A percentile compares a stretch with the other conserved stretches of the same genome.
These are phyloP conservation scores for Portevinia maculata DNA, from an alignment of 2,888 invertebrate species.

Conservation along the genomic window DNA sequence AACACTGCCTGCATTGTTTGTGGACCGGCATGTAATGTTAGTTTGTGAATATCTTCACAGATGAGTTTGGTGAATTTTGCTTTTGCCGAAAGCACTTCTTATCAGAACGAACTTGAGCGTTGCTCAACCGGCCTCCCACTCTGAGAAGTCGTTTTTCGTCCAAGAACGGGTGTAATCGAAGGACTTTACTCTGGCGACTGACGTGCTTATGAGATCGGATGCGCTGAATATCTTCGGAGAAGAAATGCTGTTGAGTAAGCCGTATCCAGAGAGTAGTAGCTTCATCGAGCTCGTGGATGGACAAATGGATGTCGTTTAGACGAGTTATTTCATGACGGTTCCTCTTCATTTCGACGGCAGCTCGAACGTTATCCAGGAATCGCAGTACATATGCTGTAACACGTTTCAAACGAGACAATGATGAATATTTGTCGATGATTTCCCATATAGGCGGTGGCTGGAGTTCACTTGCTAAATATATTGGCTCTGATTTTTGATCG, in stretches of 20 bases:
- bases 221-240: slow-evolving; percentile 16
- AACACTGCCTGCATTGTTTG: background rate
- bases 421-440: slow-evolving; percentile 2
- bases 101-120: background rate
- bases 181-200: slow-evolving; percentile 4
- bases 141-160: slow-evolving; percentile 37
- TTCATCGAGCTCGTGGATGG: slow-evolving; percentile 35
- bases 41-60: background rate
- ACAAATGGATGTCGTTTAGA: background rate
- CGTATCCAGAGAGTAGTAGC: slow-evolving; percentile 14
- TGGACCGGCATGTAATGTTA: background rate
- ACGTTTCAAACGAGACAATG: slow-evolving; percentile 1
- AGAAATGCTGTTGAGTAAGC: slow-evolving; percentile 5
- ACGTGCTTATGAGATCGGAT: background rate
- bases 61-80: too few species aligned
- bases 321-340: background rate
- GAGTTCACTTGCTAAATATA: background rate
- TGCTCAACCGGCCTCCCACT: slow-evolving; percentile 32
- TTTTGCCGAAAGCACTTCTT: too few species aligned
- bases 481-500: slow-evolving; percentile 1
- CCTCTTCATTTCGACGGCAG: background rate
- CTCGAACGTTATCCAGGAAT: background rate
- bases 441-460: slow-evolving; percentile 5
- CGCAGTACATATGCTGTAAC: slow-evolving; percentile 18
- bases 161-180: slow-evolving; percentile 32